Evolutionary conservation across 2,888 invertebrate genomes (phyloP).

Genomic region (Drosophila stalkeri): DNA sequence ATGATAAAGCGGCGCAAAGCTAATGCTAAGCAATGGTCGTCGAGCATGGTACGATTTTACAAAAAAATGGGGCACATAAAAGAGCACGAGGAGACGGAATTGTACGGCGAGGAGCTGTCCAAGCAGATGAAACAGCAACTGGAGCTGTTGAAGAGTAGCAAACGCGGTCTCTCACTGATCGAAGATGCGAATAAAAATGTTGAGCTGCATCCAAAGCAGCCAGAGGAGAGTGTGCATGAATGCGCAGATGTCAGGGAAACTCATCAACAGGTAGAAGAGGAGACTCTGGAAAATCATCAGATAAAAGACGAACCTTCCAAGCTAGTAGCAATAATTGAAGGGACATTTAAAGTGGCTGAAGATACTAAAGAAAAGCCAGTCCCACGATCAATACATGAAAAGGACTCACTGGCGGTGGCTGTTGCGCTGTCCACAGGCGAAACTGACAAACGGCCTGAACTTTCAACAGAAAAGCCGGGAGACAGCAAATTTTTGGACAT

Average conservation of each 20-base stretch:
- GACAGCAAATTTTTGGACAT: slow-evolving; percentile 81
- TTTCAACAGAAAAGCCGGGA: slow-evolving; percentile 35
- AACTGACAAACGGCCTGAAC: not conserved
- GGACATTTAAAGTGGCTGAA: not conserved
- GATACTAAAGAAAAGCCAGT: not conserved
- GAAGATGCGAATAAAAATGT: slow-evolving; percentile 57
- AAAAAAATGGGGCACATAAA: slow-evolving; percentile 61
- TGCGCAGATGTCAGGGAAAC: too few species aligned
- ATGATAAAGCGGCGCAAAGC: slow-evolving; percentile 68
- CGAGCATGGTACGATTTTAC: slow-evolving; percentile 66
- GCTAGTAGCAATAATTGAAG: not conserved
- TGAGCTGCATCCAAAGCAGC: slow-evolving; percentile 19
- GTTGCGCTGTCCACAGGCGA: not conserved
- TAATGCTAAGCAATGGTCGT: slow-evolving; percentile 80
- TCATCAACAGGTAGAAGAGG: not conserved
- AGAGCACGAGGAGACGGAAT: slow-evolving; percentile 70
- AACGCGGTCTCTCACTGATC: slow-evolving; percentile 73
- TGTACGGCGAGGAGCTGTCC: slow-evolving; percentile 77
- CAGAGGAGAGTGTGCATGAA: not conserved
- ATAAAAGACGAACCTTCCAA: not conserved
- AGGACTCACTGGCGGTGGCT: not conserved
- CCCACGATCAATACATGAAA: not conserved
- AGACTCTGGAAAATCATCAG: not conserved
- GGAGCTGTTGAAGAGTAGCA: slow-evolving; percentile 79
- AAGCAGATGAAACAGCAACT: slow-evolving; percentile 83